phyloP scores from a whole-genome alignment of 1,140 invertebrate genomes.

The Ostrea denselamellosa region DNA sequence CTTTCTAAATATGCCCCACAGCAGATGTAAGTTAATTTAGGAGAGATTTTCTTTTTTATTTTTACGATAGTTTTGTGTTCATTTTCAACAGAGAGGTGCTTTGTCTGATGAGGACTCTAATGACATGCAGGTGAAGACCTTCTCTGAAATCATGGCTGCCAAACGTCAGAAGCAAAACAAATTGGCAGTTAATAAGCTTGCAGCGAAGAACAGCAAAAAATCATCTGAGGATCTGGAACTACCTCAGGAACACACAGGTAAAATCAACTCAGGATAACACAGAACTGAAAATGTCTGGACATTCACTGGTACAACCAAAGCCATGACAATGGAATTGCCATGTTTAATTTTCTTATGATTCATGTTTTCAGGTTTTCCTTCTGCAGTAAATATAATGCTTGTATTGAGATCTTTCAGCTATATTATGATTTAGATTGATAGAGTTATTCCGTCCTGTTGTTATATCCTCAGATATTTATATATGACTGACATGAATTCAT shows the following conservation, averaged over 20 bases:
- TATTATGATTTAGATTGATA: too few species aligned
- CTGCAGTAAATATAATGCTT: background rate
- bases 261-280: background rate
- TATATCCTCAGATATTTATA: background rate
- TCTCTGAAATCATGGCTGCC: conserved; percentile 40
- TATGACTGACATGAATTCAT: background rate
- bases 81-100: background rate
- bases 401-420: too few species aligned
- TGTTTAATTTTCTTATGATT: background rate
- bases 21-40: too few species aligned
- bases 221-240: background rate
- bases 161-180: conserved; percentile 34
- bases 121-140: conserved; percentile 24
- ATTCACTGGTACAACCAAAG: background rate
- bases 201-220: background rate
- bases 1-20: too few species aligned
- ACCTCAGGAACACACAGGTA: conserved; percentile 3
- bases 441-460: too few species aligned
- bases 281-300: too few species aligned
- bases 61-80: background rate
- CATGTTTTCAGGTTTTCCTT: background rate
- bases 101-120: background rate
- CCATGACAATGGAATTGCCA: background rate
- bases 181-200: background rate
- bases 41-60: too few species aligned